These are phyloP conservation scores for Eidolon dupreanum DNA, from an alignment of 2,797 vertebrate genomes.

Conservation along the genomic window DNA sequence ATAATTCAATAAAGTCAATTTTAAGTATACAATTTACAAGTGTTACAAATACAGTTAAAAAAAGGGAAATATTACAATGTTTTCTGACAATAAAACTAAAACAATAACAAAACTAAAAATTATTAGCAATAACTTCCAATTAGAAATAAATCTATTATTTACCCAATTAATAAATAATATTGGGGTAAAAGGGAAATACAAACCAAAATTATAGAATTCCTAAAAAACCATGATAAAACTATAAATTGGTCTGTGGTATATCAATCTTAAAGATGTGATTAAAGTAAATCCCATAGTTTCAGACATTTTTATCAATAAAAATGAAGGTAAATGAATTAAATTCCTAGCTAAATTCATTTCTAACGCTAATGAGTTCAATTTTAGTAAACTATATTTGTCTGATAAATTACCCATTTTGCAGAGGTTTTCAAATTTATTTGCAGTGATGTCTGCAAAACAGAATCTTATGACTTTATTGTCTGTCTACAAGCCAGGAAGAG, in stretches of 20 bases:
- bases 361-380: too few relatives aligned
- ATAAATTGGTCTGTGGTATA: neutral
- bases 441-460: too few relatives aligned
- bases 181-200: neutral
- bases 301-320: neutral
- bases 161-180: neutral
- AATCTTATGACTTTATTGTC: too few relatives aligned
- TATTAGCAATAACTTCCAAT: neutral
- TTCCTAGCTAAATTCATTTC: neutral
- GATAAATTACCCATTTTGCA: too few relatives aligned
- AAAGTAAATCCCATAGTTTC: neutral
- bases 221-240: neutral
- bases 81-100: neutral
- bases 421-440: too few relatives aligned
- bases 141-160: neutral
- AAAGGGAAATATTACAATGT: neutral
- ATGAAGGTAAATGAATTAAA: neutral
- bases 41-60: conserved; percentile 14
- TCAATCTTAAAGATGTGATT: neutral
- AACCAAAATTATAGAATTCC: neutral
- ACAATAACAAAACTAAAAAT: neutral
- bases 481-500: too few relatives aligned
- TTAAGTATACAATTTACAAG: conserved; percentile 38
- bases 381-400: too few relatives aligned
- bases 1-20: conserved; percentile 56